Percentiles rank a stretch among this genome's conserved stretches.
These are phyloP conservation scores for Drosophila tsacasi DNA, from an alignment of 1,140 invertebrate genomes.

Conservation along the genomic window DNA sequence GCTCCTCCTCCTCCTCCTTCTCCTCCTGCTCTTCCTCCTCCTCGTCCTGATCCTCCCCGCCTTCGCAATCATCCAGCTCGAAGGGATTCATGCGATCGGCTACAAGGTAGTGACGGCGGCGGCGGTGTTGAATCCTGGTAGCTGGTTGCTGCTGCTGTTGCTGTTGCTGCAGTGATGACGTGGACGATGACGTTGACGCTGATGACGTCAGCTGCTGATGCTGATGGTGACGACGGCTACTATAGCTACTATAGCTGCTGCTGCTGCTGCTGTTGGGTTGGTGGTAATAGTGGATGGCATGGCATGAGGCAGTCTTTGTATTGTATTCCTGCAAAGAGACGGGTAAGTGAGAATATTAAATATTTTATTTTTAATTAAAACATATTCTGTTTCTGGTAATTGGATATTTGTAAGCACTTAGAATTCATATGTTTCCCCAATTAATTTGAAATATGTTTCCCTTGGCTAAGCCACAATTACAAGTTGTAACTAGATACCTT, in stretches of 20 bases:
- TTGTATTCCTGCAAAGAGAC: constrained; percentile 73
- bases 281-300: constrained; percentile 82
- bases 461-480: not conserved
- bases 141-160: not conserved
- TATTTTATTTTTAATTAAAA: not conserved
- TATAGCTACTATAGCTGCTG: constrained; percentile 31
- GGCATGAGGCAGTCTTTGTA: constrained; percentile 84
- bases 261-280: constrained; percentile 54
- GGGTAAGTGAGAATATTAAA: not conserved
- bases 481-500: not conserved
- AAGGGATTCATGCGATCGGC: constrained; percentile 37
- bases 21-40: constrained; percentile 8
- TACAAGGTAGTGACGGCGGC: constrained; percentile 2
- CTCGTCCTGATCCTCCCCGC: not conserved
- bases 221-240: constrained; percentile 34
- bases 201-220: constrained; percentile 44
- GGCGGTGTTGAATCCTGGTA: not conserved
- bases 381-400: not conserved
- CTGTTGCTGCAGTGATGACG: constrained; percentile 40
- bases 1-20: not conserved
- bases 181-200: constrained; percentile 37
- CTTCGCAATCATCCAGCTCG: constrained; percentile 10
- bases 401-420: not conserved
- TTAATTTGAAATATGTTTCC: not conserved
- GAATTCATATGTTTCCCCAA: not conserved